A percentile compares a stretch with the other conserved stretches of the same genome.
Conservation (phyloP, 2,888 invertebrate species). For the Phragmatobia fuliginosa region DNA sequence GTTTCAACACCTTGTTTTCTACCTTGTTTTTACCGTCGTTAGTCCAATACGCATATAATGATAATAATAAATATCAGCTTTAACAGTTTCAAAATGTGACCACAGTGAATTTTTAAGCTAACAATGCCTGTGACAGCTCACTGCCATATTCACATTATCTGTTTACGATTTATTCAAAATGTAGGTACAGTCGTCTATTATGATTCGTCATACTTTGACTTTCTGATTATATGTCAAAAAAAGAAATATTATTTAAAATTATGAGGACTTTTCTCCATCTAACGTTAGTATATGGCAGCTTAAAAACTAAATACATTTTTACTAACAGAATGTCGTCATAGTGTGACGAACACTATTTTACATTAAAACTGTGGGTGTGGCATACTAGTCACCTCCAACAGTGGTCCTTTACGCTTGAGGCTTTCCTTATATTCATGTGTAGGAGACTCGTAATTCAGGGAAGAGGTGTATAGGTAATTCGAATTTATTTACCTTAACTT, state of each 20-base stretch:
- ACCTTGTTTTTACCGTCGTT: no score
- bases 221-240: neutral
- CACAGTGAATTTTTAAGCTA: no score
- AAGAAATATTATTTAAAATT: neutral
- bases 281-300: neutral
- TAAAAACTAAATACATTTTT: neutral
- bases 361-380: conserved; percentile 17
- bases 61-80: no score
- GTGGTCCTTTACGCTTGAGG: conserved; percentile 29
- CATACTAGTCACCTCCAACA: conserved; percentile 18
- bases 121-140: no score
- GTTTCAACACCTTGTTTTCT: no score
- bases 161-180: no score
- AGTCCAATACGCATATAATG: no score
- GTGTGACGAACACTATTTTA: conserved; percentile 18
- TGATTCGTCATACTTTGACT: neutral
- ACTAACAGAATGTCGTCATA: conserved; percentile 23
- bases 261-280: neutral
- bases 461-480: conserved; percentile 8
- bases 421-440: conserved; percentile 11
- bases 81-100: no score
- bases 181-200: no score
- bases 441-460: conserved; percentile 2
- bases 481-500: neutral
- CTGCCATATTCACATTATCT: no score